Evolutionary conservation across 2,888 invertebrate genomes (phyloP).

Genomic region (Geotrupes spiniger): DNA sequence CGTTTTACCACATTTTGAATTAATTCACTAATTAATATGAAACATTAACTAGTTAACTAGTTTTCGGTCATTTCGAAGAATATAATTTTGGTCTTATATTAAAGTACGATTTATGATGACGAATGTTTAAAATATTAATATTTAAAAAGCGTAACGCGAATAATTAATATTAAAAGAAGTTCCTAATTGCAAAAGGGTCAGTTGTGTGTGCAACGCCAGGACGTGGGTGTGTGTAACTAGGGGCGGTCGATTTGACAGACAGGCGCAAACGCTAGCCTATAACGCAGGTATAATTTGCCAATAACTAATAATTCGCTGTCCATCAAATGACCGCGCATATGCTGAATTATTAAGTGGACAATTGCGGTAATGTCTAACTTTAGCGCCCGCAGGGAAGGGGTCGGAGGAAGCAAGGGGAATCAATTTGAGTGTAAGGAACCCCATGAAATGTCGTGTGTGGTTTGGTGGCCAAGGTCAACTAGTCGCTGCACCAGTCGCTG

Average conservation of each 20-base stretch:
- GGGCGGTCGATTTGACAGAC: conserved; percentile 26
- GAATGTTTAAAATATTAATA: too few species aligned
- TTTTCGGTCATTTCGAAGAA: too few species aligned
- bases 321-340: conserved; percentile 30
- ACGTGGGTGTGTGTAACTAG: conserved; percentile 6
- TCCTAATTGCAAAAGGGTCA: conserved; percentile 13
- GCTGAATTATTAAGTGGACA: conserved; percentile 28
- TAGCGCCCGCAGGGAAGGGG: conserved; percentile 19
- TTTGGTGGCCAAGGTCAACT: conserved; percentile 46
- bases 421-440: conserved; percentile 36
- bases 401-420: conserved; percentile 23
- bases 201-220: conserved; percentile 10
- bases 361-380: conserved; percentile 28
- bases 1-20: too few species aligned
- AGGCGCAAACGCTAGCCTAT: conserved; percentile 27
- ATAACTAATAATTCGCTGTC: conserved; percentile 32
- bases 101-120: too few species aligned
- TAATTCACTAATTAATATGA: too few species aligned
- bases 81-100: too few species aligned
- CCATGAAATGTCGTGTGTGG: conserved; percentile 40
- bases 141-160: too few species aligned
- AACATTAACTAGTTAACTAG: too few species aligned
- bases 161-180: neutral
- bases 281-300: conserved; percentile 28
- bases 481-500: conserved; percentile 36